Conservation (phyloP, 1,140 invertebrate genomes). For the Drosophila subobscura region DNA sequence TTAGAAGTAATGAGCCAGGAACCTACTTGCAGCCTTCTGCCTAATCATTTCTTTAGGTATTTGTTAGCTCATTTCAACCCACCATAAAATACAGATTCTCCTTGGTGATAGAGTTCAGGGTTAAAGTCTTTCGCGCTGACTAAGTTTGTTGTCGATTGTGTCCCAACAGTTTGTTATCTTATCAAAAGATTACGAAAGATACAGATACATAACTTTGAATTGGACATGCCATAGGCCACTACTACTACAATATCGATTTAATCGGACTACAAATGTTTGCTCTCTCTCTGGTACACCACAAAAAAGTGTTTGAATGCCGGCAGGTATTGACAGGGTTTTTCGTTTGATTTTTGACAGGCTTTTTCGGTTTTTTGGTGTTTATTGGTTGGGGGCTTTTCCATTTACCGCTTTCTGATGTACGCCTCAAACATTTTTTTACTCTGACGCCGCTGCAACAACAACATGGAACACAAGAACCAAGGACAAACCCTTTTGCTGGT, state of each 20-base stretch:
- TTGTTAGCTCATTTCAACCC: not conserved
- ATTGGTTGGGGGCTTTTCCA: not conserved
- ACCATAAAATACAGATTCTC: not conserved
- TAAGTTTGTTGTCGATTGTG: not conserved
- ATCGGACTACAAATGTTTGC: conserved; percentile 28
- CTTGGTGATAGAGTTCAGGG: not conserved
- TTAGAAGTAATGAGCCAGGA: no score
- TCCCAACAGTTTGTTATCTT: conserved; percentile 20
- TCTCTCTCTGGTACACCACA: conserved; percentile 10
- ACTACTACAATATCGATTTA: conserved; percentile 26
- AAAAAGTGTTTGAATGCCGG: conserved; percentile 11
- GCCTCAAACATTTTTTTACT: conserved; percentile 76
- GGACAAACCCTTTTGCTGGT: conserved; percentile 11
- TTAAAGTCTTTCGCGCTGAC: conserved; percentile 15
- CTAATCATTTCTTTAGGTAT: no score
- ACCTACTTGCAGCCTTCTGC: no score
- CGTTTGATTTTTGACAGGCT: conserved; percentile 34
- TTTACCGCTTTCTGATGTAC: conserved; percentile 79
- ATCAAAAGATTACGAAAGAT: conserved; percentile 37
- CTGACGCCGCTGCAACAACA: conserved; percentile 60
- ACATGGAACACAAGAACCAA: conserved; percentile 40
- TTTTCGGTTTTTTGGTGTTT: conserved; percentile 7
- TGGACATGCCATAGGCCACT: conserved; percentile 21
- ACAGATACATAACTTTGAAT: conserved; percentile 35
- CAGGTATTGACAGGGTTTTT: conserved; percentile 21